Conservation (phyloP, 2,797 vertebrate species). For the Gallirallus australis region DNA sequence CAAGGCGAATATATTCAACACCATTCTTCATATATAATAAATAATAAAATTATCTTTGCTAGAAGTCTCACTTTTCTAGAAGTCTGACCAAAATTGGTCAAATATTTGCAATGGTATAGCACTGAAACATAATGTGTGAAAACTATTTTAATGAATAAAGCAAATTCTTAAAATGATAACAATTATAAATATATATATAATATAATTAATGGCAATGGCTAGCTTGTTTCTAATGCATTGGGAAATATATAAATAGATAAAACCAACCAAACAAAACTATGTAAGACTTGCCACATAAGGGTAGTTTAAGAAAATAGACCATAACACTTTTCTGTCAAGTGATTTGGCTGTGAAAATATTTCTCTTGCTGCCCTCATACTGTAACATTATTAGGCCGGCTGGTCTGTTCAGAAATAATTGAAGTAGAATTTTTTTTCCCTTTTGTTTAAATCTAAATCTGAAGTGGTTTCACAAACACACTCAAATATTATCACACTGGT, state of each 20-base stretch:
- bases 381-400: constrained; percentile 31
- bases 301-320: constrained; percentile 43
- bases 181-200: no score
- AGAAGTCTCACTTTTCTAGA: background rate
- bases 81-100: background rate
- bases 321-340: constrained; percentile 43
- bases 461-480: constrained; percentile 62
- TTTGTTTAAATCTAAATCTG: constrained; percentile 34
- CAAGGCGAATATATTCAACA: background rate
- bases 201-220: background rate
- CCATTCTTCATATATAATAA: background rate
- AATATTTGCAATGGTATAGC: background rate
- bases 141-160: background rate
- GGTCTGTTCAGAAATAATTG: constrained; percentile 66
- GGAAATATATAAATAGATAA: background rate
- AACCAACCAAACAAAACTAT: background rate
- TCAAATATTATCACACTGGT: constrained; percentile 44
- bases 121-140: background rate
- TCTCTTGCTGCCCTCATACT: constrained; percentile 21
- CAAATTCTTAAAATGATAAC: background rate
- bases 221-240: background rate
- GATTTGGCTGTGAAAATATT: constrained; percentile 43
- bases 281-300: background rate
- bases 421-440: constrained; percentile 18
- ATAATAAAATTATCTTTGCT: background rate